phyloP scores from a whole-genome alignment of 2,888 invertebrate species.

The Pseudolycoriella hygida region DNA sequence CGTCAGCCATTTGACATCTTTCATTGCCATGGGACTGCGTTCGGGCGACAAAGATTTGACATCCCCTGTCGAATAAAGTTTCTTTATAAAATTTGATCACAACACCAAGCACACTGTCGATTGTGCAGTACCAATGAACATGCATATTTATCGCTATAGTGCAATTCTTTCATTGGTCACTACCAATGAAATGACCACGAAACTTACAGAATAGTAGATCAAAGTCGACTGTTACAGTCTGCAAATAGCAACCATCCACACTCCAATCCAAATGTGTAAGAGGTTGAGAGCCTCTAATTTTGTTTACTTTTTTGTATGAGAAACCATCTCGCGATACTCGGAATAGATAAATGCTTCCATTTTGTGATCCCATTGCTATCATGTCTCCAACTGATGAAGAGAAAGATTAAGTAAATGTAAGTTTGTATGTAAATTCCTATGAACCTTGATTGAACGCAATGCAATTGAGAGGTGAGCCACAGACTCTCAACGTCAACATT shows the following conservation, averaged over 20 bases:
- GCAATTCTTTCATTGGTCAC: no score
- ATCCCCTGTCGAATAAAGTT: constrained; percentile 51
- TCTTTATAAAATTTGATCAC: neutral
- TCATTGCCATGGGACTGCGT: constrained; percentile 76
- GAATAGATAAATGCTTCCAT: constrained; percentile 64
- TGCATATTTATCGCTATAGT: no score
- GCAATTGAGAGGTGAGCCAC: constrained; percentile 72
- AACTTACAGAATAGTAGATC: constrained; percentile 73
- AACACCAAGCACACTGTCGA: no score
- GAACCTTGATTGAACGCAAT: constrained; percentile 81
- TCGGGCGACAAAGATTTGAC: constrained; percentile 74
- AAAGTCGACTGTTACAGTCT: constrained; percentile 79
- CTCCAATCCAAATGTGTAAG: constrained; percentile 83
- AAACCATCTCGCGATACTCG: constrained; percentile 76
- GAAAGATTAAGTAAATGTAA: no score
- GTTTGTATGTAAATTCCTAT: no score
- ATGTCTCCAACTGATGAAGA: constrained; percentile 63
- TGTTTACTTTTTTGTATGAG: constrained; percentile 76
- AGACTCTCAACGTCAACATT: constrained; percentile 69
- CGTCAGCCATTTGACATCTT: constrained; percentile 78
- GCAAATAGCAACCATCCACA: constrained; percentile 69
- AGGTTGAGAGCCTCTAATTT: constrained; percentile 71
- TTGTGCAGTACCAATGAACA: no score
- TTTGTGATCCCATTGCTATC: constrained; percentile 80
- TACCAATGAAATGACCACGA: neutral